These are phyloP conservation scores for Poecile montanus DNA, from an alignment of 2,797 vertebrate genomes.

Conservation along the genomic window DNA sequence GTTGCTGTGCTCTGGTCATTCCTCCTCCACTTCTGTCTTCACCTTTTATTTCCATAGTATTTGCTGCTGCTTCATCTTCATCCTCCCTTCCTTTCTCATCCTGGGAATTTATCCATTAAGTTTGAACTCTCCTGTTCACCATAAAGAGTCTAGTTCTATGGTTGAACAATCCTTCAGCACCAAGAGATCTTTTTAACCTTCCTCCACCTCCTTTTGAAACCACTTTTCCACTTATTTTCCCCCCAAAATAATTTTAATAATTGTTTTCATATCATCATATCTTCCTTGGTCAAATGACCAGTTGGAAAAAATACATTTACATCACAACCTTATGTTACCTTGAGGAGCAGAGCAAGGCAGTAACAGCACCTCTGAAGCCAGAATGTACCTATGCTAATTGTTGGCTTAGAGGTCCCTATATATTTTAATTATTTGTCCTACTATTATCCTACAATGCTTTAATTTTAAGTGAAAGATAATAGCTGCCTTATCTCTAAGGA, in stretches of 20 bases:
- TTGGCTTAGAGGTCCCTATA: slow-evolving; percentile 66
- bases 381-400: slow-evolving; percentile 7
- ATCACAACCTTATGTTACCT: slow-evolving; percentile 65
- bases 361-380: slow-evolving; percentile 61
- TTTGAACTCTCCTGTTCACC: slow-evolving; percentile 62
- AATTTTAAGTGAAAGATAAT: slow-evolving; percentile 73
- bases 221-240: slow-evolving; percentile 54
- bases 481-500: slow-evolving; percentile 76
- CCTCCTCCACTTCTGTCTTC: slow-evolving; percentile 9
- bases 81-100: slow-evolving; percentile 21
- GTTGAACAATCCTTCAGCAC: slow-evolving; percentile 55
- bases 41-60: slow-evolving; percentile 41
- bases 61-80: slow-evolving; percentile 35
- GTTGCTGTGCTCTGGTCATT: slow-evolving; percentile 23
- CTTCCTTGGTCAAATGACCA: slow-evolving; percentile 67
- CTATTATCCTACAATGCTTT: slow-evolving; percentile 67
- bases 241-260: slow-evolving; percentile 53
- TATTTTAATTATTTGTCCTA: slow-evolving; percentile 61
- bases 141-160: slow-evolving; percentile 58
- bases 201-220: slow-evolving; percentile 57
- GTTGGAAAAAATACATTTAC: slow-evolving; percentile 58
- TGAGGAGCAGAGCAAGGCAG: slow-evolving; percentile 66
- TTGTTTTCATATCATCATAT: slow-evolving; percentile 68
- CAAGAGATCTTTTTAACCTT: slow-evolving; percentile 51
- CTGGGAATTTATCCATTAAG: slow-evolving; percentile 49